These are phyloP conservation scores for Centropyge bicolor DNA, from an alignment of 2,797 vertebrate species.

Conservation along the genomic window DNA sequence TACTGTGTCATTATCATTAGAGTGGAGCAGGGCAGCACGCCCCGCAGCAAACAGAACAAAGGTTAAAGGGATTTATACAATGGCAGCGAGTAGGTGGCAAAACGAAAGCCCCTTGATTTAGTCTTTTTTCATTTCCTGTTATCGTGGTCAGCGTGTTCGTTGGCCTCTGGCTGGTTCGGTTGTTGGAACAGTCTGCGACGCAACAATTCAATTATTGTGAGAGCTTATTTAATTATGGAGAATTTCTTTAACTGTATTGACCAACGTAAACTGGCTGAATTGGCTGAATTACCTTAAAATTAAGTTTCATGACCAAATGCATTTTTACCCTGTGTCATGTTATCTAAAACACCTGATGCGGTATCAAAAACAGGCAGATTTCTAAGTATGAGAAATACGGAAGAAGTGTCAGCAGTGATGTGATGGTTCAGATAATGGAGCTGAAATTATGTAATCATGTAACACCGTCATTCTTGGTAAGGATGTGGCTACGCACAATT, in stretches of 20 bases:
- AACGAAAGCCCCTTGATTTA: background rate
- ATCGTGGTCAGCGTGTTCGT: background rate
- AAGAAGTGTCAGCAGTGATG: background rate
- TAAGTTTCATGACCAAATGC: background rate
- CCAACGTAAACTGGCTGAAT: background rate
- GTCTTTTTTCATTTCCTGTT: constrained; percentile 7
- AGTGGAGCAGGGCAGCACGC: constrained; percentile 35
- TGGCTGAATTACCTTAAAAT: background rate
- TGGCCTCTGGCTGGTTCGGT: background rate
- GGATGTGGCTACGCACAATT: constrained; percentile 54
- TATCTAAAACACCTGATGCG: background rate
- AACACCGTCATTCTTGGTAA: constrained; percentile 9
- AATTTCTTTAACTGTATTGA: background rate
- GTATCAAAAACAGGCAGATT: background rate
- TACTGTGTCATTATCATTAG: constrained; percentile 58
- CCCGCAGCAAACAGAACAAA: constrained; percentile 39
- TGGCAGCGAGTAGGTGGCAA: background rate
- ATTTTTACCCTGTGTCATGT: background rate
- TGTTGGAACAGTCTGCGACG: background rate
- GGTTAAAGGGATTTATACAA: constrained; percentile 30
- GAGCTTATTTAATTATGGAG: background rate
- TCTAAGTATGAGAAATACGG: background rate
- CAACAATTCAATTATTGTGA: background rate
- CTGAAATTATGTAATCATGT: too few species aligned
- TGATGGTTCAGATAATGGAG: background rate